phyloP scores from a whole-genome alignment of 2,113 vertebrate genomes.

The Tonatia bakeri region DNA sequence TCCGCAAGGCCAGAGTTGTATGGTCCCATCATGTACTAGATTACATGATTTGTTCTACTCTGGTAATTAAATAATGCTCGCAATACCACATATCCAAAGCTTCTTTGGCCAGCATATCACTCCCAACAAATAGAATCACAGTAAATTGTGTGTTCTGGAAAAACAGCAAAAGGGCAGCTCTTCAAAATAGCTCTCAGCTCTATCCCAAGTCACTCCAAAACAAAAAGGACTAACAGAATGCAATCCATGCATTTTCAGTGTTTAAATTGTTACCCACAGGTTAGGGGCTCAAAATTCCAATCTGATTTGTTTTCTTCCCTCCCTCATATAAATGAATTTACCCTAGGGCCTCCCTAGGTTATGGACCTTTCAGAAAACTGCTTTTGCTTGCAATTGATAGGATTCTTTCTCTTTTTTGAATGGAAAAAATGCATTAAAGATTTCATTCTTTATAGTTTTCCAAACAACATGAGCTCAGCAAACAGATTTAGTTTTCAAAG shows the following conservation, averaged over 20 bases:
- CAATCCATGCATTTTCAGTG: conserved; percentile 50
- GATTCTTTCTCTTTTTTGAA: conserved; percentile 38
- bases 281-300: conserved; percentile 40
- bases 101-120: not conserved
- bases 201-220: not conserved
- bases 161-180: conserved; percentile 32
- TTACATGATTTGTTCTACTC: not conserved
- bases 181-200: conserved; percentile 35
- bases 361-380: conserved; percentile 64
- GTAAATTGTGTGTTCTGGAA: not conserved
- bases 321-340: conserved; percentile 50
- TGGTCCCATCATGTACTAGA: not conserved
- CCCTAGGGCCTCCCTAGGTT: conserved; percentile 52
- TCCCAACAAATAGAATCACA: not conserved
- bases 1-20: not conserved
- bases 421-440: conserved; percentile 63
- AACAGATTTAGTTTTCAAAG: conserved; percentile 74
- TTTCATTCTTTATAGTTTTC: conserved; percentile 66
- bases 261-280: conserved; percentile 51
- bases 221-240: conserved; percentile 35
- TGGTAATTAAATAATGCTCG: not conserved
- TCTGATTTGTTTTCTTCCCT: conserved; percentile 47
- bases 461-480: conserved; percentile 77
- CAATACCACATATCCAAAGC: not conserved
- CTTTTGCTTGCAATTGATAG: conserved; percentile 66